Percentiles rank a stretch among this genome's conserved stretches.
Conservation (phyloP, 1,140 invertebrate species). For the Microplitis mediator region DNA sequence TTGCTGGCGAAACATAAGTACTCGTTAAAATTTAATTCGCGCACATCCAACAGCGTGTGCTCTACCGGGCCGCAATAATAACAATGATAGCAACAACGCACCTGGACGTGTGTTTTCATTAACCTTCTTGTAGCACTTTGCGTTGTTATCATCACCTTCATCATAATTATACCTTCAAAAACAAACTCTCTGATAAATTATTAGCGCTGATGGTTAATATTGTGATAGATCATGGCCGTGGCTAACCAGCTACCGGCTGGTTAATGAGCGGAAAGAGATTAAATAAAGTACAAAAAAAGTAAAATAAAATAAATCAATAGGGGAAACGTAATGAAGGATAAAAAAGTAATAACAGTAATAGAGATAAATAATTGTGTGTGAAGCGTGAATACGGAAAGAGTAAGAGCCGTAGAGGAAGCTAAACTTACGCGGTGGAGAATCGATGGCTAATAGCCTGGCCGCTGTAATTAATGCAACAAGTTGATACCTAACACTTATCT, state of each 20-base stretch:
- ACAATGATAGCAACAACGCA: background rate
- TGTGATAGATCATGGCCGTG: no score
- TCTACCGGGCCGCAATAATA: no score
- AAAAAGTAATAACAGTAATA: background rate
- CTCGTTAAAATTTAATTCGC: slow-evolving; percentile 33
- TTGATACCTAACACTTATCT: slow-evolving; percentile 61
- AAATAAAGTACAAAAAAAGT: no score
- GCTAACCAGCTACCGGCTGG: background rate
- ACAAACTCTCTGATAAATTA: background rate
- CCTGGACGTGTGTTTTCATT: slow-evolving; percentile 22
- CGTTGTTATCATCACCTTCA: slow-evolving; percentile 4
- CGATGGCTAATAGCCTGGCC: slow-evolving; percentile 59
- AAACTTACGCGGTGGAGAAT: slow-evolving; percentile 51
- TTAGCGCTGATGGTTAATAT: background rate
- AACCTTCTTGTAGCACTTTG: slow-evolving; percentile 15
- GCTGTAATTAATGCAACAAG: slow-evolving; percentile 64
- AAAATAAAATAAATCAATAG: background rate
- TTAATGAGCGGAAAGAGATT: background rate
- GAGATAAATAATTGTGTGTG: slow-evolving; percentile 29
- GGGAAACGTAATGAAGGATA: background rate
- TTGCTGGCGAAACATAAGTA: slow-evolving; percentile 23
- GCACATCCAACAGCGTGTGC: slow-evolving; percentile 18
- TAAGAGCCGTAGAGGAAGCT: slow-evolving; percentile 40
- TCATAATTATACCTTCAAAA: slow-evolving; percentile 9
- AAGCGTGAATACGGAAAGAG: slow-evolving; percentile 30